These are phyloP conservation scores for Antechinus stuartii DNA, from an alignment of 2,113 vertebrate genomes.

Conservation along the genomic window DNA sequence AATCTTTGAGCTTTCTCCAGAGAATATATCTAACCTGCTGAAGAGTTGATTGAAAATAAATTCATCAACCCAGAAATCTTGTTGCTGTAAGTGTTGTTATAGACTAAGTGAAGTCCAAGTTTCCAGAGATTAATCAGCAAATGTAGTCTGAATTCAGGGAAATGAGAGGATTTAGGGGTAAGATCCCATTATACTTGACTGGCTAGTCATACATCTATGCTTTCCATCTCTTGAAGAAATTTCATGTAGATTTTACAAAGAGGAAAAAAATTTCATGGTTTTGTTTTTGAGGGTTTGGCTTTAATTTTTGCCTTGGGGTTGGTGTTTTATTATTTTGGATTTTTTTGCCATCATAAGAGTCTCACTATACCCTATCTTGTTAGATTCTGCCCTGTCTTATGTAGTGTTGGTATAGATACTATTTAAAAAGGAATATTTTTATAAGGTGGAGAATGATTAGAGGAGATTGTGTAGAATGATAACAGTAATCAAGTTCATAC, in stretches of 20 bases:
- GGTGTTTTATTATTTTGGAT: neutral
- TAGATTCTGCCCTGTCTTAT: slow-evolving; percentile 4
- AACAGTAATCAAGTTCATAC: neutral
- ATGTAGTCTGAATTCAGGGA: neutral
- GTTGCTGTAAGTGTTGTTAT: neutral
- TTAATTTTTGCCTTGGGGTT: neutral
- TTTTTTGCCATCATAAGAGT: neutral
- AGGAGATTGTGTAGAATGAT: neutral
- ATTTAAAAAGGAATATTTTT: neutral
- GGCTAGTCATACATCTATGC: neutral
- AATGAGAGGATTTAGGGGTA: slow-evolving; percentile 36
- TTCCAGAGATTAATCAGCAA: neutral
- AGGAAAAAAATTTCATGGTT: neutral
- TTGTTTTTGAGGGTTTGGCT: neutral
- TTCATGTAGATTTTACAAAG: neutral
- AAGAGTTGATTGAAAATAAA: slow-evolving; percentile 1
- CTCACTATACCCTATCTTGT: neutral
- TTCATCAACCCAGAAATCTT: neutral
- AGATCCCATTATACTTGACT: neutral
- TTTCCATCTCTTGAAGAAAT: neutral
- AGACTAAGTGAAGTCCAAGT: neutral
- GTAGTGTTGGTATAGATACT: neutral
- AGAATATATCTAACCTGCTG: neutral
- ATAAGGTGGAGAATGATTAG: neutral
- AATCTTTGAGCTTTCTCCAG: slow-evolving; percentile 38